Base-by-base conservation (phyloP, 2,113 vertebrate species). In the Cyrtonyx montezumae region DNA sequence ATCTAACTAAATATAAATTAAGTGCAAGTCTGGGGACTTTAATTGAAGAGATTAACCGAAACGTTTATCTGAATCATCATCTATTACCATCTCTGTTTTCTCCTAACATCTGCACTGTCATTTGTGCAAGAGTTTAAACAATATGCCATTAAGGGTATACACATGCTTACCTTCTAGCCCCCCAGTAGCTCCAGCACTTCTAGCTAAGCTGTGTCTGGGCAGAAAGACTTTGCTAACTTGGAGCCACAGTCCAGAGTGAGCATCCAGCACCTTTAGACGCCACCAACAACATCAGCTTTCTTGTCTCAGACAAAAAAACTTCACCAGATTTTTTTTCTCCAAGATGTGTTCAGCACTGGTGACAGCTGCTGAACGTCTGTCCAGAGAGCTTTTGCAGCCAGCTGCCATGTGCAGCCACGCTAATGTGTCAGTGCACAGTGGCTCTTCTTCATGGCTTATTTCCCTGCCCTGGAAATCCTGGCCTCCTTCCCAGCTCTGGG, bases 1-100 rank as follows among this genome's bases (percentile, higher is more conserved):
- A n/a, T 51, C 59, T 63, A 51, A 45, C 55, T 66, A 87, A 84
- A 49, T 61, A 58, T 9, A 40, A 88, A 77, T 90, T 65, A 86
- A 93, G 58, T 66, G 32, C 40, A 30, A 87, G 91, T 88, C 9
- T 32, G 2, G 20, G 5, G 56, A 15, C 22, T 45, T 84, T 58
- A 85, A 80, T 68, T 91, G 83, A 82, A 66, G 30, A 43, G 36
- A 62, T 92, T 70, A 59, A 49, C 66, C 71, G 5, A 87, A 91
- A 87, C 80, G 26, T 87, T 96, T 91, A 36, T 26, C 19, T 80
- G 75, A 85, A 70, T 78, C 81, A 51, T 65, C 25, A 32, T 84
- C 71, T 79, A 34, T 88, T 92, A 17, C 46, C 26, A 69, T 76
- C 48, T 75, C 87, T 45, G 22, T 80, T 90, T 79, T 56, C 61